A percentile compares a stretch with the other conserved stretches of the same genome.
Conservation (phyloP, 2,113 vertebrate genomes). For the human (Homo sapiens) region GRCh38 chr7:104318501-104319000, state of each 20-base stretch:
- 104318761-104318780: constrained; percentile 28
- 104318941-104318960: constrained; percentile 38
- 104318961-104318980: not conserved
- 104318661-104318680: not conserved
- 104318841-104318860: not conserved
- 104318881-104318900: not conserved
- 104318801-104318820: constrained; percentile 31
- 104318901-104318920: constrained; percentile 19
- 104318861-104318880: not conserved
- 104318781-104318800: not conserved
- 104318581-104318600: not conserved
- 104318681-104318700: not conserved
- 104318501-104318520: not conserved
- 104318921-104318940: constrained; percentile 16
- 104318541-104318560: not conserved
- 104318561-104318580: not conserved
- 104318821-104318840: not conserved
- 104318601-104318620: not conserved
- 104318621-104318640: not conserved
- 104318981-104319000: not conserved
- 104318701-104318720: constrained; percentile 45
- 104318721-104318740: not conserved
- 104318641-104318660: not conserved
- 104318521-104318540: not conserved
- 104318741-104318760: not conserved